A percentile compares a stretch with the other conserved stretches of the same genome.
Evolutionary conservation across 2,888 invertebrate species (phyloP).

Genomic region (Drosophila dives): DNA sequence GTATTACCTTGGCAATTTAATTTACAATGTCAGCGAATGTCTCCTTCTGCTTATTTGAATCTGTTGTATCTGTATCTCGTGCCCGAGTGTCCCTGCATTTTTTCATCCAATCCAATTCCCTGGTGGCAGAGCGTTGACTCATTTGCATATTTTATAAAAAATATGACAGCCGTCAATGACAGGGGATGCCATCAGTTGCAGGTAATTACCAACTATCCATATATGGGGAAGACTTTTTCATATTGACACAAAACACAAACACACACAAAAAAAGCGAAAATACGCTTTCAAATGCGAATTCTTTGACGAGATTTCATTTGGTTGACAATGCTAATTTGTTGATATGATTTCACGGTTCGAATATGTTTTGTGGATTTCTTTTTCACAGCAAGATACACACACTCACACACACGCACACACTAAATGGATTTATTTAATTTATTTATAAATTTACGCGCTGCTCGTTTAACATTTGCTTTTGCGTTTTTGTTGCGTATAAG

Average conservation of each 20-base stretch:
- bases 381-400: conserved; percentile 3
- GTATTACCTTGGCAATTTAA: conserved; percentile 70
- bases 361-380: conserved; percentile 34
- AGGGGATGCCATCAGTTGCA: conserved; percentile 45
- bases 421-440: conserved; percentile 68
- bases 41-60: conserved; percentile 26
- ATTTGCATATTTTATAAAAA: conserved; percentile 56
- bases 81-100: conserved; percentile 24
- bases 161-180: conserved; percentile 54
- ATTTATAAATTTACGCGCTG: conserved; percentile 68
- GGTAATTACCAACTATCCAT: conserved; percentile 43
- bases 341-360: conserved; percentile 60
- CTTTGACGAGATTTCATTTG: conserved; percentile 21
- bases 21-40: conserved; percentile 51
- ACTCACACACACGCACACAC: conserved; percentile 12
- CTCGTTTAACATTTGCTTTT: conserved; percentile 17
- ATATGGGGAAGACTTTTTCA: conserved; percentile 4
- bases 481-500: conserved; percentile 9
- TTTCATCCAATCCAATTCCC: conserved; percentile 34
- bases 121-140: conserved; percentile 29
- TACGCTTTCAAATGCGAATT: conserved; percentile 1
- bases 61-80: conserved; percentile 16
- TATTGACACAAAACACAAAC: conserved; percentile 8
- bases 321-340: conserved; percentile 58
- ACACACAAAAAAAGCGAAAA: not conserved